Evolutionary conservation across 2,888 invertebrate genomes (phyloP).

Genomic region (Eupithecia inturbata): DNA sequence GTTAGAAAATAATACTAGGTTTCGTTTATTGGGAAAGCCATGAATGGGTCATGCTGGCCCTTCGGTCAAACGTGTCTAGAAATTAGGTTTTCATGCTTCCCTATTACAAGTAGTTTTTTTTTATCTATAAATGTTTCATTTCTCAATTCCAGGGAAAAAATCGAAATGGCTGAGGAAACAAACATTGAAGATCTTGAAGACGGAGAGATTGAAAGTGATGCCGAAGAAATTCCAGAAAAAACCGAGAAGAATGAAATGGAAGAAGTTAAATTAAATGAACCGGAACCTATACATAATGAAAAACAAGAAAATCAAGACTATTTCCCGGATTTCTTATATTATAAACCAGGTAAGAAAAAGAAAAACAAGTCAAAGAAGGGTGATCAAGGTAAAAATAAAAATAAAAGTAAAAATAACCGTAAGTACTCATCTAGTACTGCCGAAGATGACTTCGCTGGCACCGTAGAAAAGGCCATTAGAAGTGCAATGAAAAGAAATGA

Average conservation of each 20-base stretch:
- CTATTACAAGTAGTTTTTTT: background rate
- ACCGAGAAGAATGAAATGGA: conserved; percentile 58
- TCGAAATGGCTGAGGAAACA: conserved; percentile 67
- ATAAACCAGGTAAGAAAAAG: conserved; percentile 82
- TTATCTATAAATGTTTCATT: conserved; percentile 14
- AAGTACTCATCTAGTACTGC: conserved; percentile 67
- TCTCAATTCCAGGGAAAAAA: conserved; percentile 68
- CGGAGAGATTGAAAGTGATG: conserved; percentile 91
- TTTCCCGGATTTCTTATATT: too few relatives aligned
- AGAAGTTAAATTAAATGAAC: conserved; percentile 49
- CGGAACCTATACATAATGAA: conserved; percentile 53
- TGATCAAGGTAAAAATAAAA: conserved; percentile 71
- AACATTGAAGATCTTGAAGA: conserved; percentile 90
- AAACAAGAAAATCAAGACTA: conserved; percentile 64
- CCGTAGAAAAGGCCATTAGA: conserved; percentile 90
- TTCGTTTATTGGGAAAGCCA: background rate
- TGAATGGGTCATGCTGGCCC: background rate
- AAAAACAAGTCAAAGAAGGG: conserved; percentile 73
- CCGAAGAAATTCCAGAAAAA: conserved; percentile 69
- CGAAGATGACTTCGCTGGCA: conserved; percentile 91
- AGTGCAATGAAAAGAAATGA: conserved; percentile 89
- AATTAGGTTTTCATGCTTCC: background rate
- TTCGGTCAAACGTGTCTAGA: background rate
- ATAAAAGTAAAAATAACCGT: conserved; percentile 78
- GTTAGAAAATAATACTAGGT: background rate